Conservation (phyloP, 2,797 vertebrate species). For the Coracias cyanogaster region DNA sequence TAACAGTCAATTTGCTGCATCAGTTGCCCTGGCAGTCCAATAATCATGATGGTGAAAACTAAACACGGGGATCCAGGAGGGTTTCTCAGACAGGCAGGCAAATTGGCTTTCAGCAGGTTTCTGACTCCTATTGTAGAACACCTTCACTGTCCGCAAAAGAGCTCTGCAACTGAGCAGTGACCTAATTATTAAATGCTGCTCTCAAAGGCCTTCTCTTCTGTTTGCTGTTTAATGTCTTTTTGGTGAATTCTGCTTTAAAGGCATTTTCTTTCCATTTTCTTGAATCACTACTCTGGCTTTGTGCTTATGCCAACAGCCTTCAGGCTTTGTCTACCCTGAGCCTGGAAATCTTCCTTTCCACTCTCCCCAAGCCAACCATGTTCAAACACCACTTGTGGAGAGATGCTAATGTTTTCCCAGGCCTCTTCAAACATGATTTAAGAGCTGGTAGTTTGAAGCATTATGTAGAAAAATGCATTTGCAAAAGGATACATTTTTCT, state of each 20-base stretch:
- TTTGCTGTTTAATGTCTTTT: not conserved
- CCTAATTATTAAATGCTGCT: constrained; percentile 34
- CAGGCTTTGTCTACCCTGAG: not conserved
- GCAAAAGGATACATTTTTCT: not conserved
- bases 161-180: not conserved
- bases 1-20: not conserved
- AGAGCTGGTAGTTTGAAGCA: constrained; percentile 17
- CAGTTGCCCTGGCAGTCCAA: not conserved
- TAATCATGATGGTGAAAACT: not conserved
- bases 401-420: constrained; percentile 5
- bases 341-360: not conserved
- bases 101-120: not conserved
- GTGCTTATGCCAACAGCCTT: not conserved
- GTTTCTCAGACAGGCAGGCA: not conserved
- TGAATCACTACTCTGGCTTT: not conserved
- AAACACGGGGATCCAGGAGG: not conserved
- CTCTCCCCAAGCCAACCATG: not conserved
- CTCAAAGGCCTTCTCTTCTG: not conserved
- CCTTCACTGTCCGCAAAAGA: not conserved
- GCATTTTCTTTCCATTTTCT: not conserved
- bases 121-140: not conserved
- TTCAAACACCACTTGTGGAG: not conserved
- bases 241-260: constrained; percentile 9
- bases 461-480: constrained; percentile 6
- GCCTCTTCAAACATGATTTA: not conserved